Evolutionary conservation across 2,888 invertebrate genomes (phyloP).

Genomic region (Drosophila neutralis): DNA sequence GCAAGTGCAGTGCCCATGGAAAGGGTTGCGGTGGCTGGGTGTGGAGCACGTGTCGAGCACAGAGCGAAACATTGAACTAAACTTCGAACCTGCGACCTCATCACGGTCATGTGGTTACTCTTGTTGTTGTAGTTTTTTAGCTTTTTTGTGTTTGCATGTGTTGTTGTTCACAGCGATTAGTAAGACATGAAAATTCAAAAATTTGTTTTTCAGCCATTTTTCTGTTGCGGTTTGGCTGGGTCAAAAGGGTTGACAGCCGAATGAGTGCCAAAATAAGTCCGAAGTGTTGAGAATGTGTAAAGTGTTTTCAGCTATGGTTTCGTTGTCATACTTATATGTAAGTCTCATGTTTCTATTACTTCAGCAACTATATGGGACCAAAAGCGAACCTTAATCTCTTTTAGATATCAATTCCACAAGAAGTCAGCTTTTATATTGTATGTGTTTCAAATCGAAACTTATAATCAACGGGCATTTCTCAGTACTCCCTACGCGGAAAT

Average conservation of each 20-base stretch:
- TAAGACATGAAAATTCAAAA: slow-evolving; percentile 40
- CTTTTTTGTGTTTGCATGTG: slow-evolving; percentile 59
- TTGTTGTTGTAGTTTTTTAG: neutral
- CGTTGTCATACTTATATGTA: neutral
- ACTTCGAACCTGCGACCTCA: slow-evolving; percentile 38
- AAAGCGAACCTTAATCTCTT: neutral
- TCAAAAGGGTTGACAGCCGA: slow-evolving; percentile 48
- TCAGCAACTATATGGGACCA: neutral
- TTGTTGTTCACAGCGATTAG: slow-evolving; percentile 61
- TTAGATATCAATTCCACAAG: neutral
- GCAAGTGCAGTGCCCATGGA: slow-evolving; percentile 36
- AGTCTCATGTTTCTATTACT: neutral
- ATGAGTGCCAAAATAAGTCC: slow-evolving; percentile 23
- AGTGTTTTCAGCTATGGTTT: neutral
- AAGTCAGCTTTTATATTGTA: neutral
- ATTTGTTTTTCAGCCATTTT: slow-evolving; percentile 48
- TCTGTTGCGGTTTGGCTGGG: slow-evolving; percentile 26
- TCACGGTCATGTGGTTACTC: slow-evolving; percentile 27
- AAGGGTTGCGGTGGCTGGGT: slow-evolving; percentile 61
- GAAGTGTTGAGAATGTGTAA: neutral
- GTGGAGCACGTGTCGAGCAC: slow-evolving; percentile 65
- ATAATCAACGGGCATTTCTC: neutral
- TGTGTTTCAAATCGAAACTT: neutral
- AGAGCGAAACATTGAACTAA: slow-evolving; percentile 31
- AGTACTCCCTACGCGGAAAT: neutral